A percentile compares a stretch with the other conserved stretches of the same genome.
These are phyloP conservation scores for Catostomus latipinnis DNA, from an alignment of 2,797 vertebrate genomes.

Conservation along the genomic window DNA sequence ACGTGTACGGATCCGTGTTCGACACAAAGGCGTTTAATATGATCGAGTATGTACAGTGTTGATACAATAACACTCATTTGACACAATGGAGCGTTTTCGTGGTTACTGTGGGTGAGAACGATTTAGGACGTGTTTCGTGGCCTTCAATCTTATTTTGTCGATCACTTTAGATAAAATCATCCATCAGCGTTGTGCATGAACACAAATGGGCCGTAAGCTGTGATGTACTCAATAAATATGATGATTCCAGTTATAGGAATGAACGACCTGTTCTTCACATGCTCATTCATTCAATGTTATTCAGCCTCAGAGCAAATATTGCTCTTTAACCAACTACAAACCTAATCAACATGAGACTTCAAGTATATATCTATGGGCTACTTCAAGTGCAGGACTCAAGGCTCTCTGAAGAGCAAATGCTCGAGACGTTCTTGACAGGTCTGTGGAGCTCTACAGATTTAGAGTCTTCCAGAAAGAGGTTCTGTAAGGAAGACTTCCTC, in stretches of 20 bases:
- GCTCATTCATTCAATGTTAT: constrained; percentile 46
- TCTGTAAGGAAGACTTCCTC: constrained; percentile 8
- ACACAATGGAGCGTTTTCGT: not conserved
- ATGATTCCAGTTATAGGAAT: constrained; percentile 41
- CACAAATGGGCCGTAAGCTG: constrained; percentile 15
- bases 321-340: constrained; percentile 47
- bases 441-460: constrained; percentile 17
- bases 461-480: constrained; percentile 39
- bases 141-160: not conserved
- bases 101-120: not conserved
- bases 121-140: constrained; percentile 1
- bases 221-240: constrained; percentile 40
- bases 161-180: not conserved
- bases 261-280: not conserved
- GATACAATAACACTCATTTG: constrained; percentile 2
- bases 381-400: constrained; percentile 68
- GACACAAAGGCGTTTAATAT: constrained; percentile 2
- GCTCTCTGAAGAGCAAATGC: not conserved
- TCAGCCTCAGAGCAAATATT: constrained; percentile 50
- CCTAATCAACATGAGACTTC: constrained; percentile 65
- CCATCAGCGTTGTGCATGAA: not conserved
- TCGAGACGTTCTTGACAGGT: constrained; percentile 1
- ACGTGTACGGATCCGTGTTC: not conserved
- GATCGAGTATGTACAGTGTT: constrained; percentile 18
- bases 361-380: constrained; percentile 72